Base-by-base conservation (phyloP, 2,888 invertebrate genomes). In the Ethmia dodecea region DNA sequence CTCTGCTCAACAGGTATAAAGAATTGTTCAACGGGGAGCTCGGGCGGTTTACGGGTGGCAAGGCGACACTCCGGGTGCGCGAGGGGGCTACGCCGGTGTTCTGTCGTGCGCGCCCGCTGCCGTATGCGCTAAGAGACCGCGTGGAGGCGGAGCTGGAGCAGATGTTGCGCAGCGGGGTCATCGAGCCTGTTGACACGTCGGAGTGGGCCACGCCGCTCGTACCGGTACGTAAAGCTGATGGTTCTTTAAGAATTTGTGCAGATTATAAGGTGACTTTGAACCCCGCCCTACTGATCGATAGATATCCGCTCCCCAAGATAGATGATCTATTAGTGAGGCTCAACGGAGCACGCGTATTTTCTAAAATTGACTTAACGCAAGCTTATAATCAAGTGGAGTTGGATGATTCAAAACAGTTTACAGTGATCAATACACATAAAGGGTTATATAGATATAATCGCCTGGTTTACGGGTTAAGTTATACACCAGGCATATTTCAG, bases 261-360 rank as follows among this genome's bases (percentile, higher is more conserved):
- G 14, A 28, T 14, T 28, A 14, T n/a, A 28, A 28, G 14, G 28
- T 28, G 24, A 28, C 28, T 2, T 9, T 34, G 10, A 34, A 34
- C 10, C 28, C 20, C 3, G 34, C 22, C 10, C 22, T 34, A 9
- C 10, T 25, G 27, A 18, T 35, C 11, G 35, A 35, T 16, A 29
- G 22, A 12, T 28, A 28, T 15, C 28, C 28, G 3, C 15, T 28
- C n/a, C 43, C 43, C 2, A 31, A 16, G 22, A 18, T 43, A 14
- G 39, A 43, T 5, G 43, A 43, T 11, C n/a, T 43, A 8, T 33
- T 43, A 8, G 31, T 18, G 11, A 28, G 15, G n/a, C 16, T 40
- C 6, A 26, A 15, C 1, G 39, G 33, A 1, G 25, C 13, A 4
- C 13, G 13, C 11, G 18, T 33, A 2, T 42, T 39, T 16, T 24